These are phyloP conservation scores for Coregonus suidteri DNA, from an alignment of 2,797 vertebrate genomes.

Conservation along the genomic window DNA sequence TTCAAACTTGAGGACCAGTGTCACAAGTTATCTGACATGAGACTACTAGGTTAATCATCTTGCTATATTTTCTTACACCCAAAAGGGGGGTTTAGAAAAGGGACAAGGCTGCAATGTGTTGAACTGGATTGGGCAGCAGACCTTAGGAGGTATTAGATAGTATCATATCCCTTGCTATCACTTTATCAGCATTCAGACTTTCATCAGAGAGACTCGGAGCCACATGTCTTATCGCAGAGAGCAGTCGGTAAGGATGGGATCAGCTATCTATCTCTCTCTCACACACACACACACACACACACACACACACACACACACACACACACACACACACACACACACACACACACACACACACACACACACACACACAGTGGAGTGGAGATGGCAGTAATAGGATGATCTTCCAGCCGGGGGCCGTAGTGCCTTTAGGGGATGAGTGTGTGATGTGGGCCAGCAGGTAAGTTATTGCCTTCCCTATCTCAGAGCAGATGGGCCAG, in stretches of 20 bases:
- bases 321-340: slow-evolving; percentile 16
- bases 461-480: slow-evolving; percentile 48
- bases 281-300: slow-evolving; percentile 2
- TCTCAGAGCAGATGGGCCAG: slow-evolving; percentile 62
- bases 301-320: slow-evolving; percentile 11
- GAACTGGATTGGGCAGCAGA: background rate
- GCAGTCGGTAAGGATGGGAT: slow-evolving; percentile 9
- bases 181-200: background rate
- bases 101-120: background rate
- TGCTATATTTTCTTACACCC: background rate
- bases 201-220: background rate
- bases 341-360: slow-evolving; percentile 10
- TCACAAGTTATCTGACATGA: too few species aligned
- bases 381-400: slow-evolving; percentile 19
- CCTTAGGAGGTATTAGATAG: background rate
- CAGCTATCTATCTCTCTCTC: slow-evolving; percentile 16
- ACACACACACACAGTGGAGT: slow-evolving; percentile 11
- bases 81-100: background rate
- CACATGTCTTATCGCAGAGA: slow-evolving; percentile 18
- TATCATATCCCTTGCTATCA: background rate
- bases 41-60: background rate
- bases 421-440: slow-evolving; percentile 23
- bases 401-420: background rate
- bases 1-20: too few species aligned
- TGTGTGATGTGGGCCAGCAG: slow-evolving; percentile 43